These are phyloP conservation scores for Dryobota labecula DNA, from an alignment of 2,888 invertebrate genomes.

Conservation along the genomic window DNA sequence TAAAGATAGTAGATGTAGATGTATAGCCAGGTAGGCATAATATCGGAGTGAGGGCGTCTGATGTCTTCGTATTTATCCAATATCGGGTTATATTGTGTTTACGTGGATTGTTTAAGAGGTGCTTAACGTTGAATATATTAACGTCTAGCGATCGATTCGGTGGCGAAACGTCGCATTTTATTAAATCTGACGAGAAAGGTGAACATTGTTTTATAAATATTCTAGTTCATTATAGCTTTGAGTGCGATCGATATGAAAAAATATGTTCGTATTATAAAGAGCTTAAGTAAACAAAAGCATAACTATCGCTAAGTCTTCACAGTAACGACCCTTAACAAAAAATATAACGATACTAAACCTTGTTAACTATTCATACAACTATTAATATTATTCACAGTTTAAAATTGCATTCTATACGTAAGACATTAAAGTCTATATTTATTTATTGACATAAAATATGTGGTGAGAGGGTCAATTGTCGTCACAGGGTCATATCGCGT, in stretches of 20 bases:
- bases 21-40: slow-evolving; percentile 61
- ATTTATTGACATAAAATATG: slow-evolving; percentile 69
- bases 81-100: slow-evolving; percentile 79
- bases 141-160: slow-evolving; percentile 73
- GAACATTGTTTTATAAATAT: slow-evolving; percentile 58
- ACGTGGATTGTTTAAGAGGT: slow-evolving; percentile 82
- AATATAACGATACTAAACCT: slow-evolving; percentile 76
- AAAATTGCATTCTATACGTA: slow-evolving; percentile 69
- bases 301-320: slow-evolving; percentile 76
- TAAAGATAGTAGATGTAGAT: slow-evolving; percentile 70
- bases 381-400: slow-evolving; percentile 59
- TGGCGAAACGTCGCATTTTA: slow-evolving; percentile 73
- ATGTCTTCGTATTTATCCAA: slow-evolving; percentile 78
- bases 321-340: slow-evolving; percentile 82
- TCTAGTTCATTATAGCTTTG: slow-evolving; percentile 45
- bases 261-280: slow-evolving; percentile 57
- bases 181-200: slow-evolving; percentile 67
- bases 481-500: slow-evolving; percentile 85
- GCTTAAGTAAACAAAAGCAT: slow-evolving; percentile 64
- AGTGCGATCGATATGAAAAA: slow-evolving; percentile 48
- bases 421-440: slow-evolving; percentile 76
- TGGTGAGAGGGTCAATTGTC: slow-evolving; percentile 83
- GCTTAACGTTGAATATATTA: slow-evolving; percentile 86
- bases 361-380: slow-evolving; percentile 78
- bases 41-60: slow-evolving; percentile 66